Base-by-base conservation (phyloP, 1,140 invertebrate species). In the Gonatopus flavifemur region DNA sequence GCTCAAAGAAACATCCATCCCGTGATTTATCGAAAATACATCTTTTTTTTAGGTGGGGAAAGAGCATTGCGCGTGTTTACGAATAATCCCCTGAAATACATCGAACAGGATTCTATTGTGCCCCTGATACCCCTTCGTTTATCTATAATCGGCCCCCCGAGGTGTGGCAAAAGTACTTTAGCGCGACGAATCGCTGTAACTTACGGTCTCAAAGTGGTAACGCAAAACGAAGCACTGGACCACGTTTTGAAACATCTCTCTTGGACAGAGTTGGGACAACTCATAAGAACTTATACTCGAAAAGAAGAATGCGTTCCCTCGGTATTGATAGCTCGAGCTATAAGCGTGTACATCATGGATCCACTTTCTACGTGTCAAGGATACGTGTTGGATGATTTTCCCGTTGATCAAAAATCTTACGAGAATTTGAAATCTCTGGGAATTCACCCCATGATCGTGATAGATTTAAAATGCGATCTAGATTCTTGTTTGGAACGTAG, bases 111-210 rank as follows among this genome's bases (percentile, higher is more conserved):
- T 59, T 40, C 57, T 0, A 48, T 24, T 6, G 18, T 21, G 0
- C 66, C 75, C 5, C 50, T 79, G 40, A 67, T 81, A 46, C 88
- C 90, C 4, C 75, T 88, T 38, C 80, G 87, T 56, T 82, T 95
- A 18, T 86, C 86, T 24, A 77, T 95, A 28, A 88, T 92, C 44
- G 93, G 93, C 1, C 88, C 90, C 7, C 87, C 89, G 31, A 92
- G 91, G 77, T 88, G 87, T 22, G 93, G 93, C 2, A 94, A 94
- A 78, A 86, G 85, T 18, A 86, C 84, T 9, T 74, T 96, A 18
- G 72, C 80, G 12, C 51, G 67, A 31, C 76, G 81, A 53, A 70
- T 84, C 15, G 68, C 72, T 3, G 68, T 69, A 28, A 76, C 72
- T 21, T 81, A 81, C 52, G 78, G 77, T 13, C 56, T 84, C 13